These are phyloP conservation scores for Tipula unca DNA, from an alignment of 2,888 invertebrate genomes.

Conservation along the genomic window DNA sequence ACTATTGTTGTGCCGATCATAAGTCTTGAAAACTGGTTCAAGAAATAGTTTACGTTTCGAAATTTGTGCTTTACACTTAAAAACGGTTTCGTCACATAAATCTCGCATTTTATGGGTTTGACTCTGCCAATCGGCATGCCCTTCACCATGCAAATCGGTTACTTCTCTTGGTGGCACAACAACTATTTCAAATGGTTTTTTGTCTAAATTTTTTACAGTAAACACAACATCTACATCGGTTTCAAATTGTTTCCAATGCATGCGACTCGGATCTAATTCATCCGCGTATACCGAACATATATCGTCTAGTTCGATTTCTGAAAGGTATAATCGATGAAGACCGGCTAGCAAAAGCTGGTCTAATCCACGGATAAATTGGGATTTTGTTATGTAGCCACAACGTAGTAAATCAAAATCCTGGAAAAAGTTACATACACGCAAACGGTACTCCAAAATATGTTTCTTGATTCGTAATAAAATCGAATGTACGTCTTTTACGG, in stretches of 20 bases:
- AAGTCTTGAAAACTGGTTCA: conserved; percentile 60
- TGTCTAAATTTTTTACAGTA: conserved; percentile 57
- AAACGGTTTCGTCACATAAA: conserved; percentile 52
- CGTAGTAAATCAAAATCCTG: conserved; percentile 63
- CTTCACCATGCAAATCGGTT: conserved; percentile 42
- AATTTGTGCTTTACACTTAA: conserved; percentile 53
- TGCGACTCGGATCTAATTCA: conserved; percentile 56
- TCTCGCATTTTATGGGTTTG: conserved; percentile 40
- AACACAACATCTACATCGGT: conserved; percentile 69
- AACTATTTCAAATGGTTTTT: conserved; percentile 52
- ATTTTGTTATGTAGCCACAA: conserved; percentile 56
- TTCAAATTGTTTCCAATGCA: conserved; percentile 69
- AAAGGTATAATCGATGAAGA: conserved; percentile 47
- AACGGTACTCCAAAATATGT: conserved; percentile 53
- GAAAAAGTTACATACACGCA: conserved; percentile 61
- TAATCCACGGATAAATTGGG: conserved; percentile 63
- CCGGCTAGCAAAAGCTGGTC: conserved; percentile 56
- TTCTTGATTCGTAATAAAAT: conserved; percentile 58
- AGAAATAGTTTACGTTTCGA: conserved; percentile 53
- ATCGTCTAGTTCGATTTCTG: conserved; percentile 53
- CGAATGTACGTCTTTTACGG: conserved; percentile 46
- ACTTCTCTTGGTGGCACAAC: conserved; percentile 49
- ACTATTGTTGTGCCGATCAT: conserved; percentile 62
- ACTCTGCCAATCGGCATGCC: conserved; percentile 45
- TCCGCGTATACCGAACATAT: conserved; percentile 61